Evolutionary conservation across 2,888 invertebrate species (phyloP), one percentile per base, ranked within the genome.

Genomic region (Hololepta plana): DNA sequence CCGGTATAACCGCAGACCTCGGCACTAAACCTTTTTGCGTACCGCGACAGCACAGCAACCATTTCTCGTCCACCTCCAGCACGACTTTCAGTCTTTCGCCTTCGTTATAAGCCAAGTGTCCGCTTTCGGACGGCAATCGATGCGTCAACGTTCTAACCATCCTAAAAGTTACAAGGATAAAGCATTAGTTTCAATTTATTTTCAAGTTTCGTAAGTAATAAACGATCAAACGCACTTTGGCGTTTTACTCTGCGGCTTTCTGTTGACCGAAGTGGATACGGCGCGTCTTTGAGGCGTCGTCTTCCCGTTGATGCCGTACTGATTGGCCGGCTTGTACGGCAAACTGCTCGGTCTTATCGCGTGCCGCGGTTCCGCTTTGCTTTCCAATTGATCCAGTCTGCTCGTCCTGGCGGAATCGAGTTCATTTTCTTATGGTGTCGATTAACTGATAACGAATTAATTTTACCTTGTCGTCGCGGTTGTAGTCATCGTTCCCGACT

Each of bases 21-120:
- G 77, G 77, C 20, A 80, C 80, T 20, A 80, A 59, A 31, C 80
- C 80, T 45, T 77, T 77, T 41, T 72, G 72, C 19, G 74, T 72
- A 4, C 77, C 76, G 38, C 74, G 59, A 42, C 75, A 74, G 49
- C 80, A 80, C 30, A 80, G 53, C 37, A 79, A 51, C 66, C 77
- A 72, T 40, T 74, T 73, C 42, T 66, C 68, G 48, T 80, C 79
- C 23, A 80, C 77, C 42, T 79, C 76, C 14, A 79, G 56, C 24
- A 79, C 70, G 16, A 80, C 64, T 33, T 70, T 68, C 23, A 80
- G 58, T 21, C 67, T 62, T 46, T 79, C 79, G 10, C 77, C 77
- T 48, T 77, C 75, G 46, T 71, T 74, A 55, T 76, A 80, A 8
- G 76, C 70, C 19, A 80, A 57, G 43, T 79, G 79, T 7, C 77